These are phyloP conservation scores for Leptinotarsa juncta DNA, from an alignment of 2,888 invertebrate species.

Conservation along the genomic window DNA sequence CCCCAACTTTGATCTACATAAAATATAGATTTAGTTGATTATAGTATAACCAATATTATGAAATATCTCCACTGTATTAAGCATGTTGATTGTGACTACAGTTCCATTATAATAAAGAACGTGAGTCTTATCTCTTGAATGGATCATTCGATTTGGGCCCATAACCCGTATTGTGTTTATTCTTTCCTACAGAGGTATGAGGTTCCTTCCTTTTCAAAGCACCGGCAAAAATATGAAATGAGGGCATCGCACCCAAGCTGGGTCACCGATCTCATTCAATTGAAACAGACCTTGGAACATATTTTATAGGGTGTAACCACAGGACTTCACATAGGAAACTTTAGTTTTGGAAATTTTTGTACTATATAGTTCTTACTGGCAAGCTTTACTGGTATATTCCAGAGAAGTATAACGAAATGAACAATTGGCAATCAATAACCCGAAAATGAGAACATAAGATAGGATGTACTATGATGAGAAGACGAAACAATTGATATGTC, in stretches of 20 bases:
- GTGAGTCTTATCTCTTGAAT: neutral
- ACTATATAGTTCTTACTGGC: too few relatives aligned
- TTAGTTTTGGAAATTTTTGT: neutral
- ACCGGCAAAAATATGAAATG: conserved; percentile 4
- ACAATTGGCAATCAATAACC: too few relatives aligned
- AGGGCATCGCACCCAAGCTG: conserved; percentile 6
- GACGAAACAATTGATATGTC: too few relatives aligned
- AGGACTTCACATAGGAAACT: neutral
- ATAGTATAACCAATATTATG: neutral
- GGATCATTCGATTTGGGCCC: neutral
- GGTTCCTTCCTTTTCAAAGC: neutral
- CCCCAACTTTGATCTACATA: too few relatives aligned
- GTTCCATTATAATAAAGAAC: neutral
- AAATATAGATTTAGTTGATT: neutral
- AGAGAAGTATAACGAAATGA: too few relatives aligned
- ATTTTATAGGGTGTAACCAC: neutral
- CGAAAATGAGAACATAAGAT: too few relatives aligned
- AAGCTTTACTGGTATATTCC: too few relatives aligned
- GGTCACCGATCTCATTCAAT: conserved; percentile 4
- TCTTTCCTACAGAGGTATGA: neutral
- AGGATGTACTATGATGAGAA: too few relatives aligned
- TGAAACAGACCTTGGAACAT: neutral
- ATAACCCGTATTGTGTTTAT: neutral
- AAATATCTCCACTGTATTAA: neutral
- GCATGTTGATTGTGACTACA: neutral